phyloP scores from a whole-genome alignment of 2,888 invertebrate genomes.

The Molanna angustata region DNA sequence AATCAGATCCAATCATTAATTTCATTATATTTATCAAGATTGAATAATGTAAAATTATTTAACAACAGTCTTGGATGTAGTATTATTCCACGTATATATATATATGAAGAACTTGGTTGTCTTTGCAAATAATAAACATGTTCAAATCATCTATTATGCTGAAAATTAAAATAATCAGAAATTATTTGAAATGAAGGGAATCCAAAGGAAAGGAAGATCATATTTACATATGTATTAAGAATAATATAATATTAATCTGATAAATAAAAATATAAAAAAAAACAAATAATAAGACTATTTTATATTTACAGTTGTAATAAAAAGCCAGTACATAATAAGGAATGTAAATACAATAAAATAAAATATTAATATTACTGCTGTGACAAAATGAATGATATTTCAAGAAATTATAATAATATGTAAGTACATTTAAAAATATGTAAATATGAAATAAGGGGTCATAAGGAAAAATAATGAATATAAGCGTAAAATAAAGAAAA shows the following conservation, averaged over 20 bases:
- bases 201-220: conserved; percentile 11
- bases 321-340: too few species aligned
- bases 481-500: conserved; percentile 30
- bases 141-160: conserved; percentile 25
- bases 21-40: conserved; percentile 31
- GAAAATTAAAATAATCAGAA: not conserved
- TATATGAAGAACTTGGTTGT: conserved; percentile 25
- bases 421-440: conserved; percentile 22
- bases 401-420: conserved; percentile 11
- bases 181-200: not conserved
- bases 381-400: conserved; percentile 13
- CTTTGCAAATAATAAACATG: conserved; percentile 30
- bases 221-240: conserved; percentile 26
- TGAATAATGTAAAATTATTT: conserved; percentile 32
- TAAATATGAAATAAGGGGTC: conserved; percentile 31
- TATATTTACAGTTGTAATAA: not conserved
- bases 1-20: conserved; percentile 20
- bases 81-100: conserved; percentile 21
- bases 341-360: too few species aligned
- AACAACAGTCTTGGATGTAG: conserved; percentile 33
- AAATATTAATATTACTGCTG: not conserved
- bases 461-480: conserved; percentile 28
- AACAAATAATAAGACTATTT: not conserved
- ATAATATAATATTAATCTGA: conserved; percentile 3
- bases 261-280: not conserved